A percentile compares a stretch with the other conserved stretches of the same genome.
phyloP scores from a whole-genome alignment of 2,797 vertebrate genomes.

The Alcedo atthis region DNA sequence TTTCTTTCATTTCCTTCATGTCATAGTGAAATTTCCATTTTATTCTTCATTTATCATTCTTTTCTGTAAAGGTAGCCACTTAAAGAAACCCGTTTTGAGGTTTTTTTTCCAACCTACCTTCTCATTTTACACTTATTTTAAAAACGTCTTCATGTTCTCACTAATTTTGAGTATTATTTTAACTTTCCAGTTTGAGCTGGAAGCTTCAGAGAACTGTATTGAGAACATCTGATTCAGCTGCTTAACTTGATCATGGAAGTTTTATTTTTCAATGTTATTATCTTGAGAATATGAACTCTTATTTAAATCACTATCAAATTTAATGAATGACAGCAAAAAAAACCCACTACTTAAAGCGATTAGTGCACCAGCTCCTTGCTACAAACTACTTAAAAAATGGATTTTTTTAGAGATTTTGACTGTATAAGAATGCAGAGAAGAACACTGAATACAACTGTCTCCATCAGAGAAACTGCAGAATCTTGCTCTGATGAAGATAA shows the following conservation, averaged over 20 bases:
- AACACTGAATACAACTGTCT: neutral
- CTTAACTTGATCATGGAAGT: neutral
- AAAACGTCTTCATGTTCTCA: neutral
- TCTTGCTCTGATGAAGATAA: neutral
- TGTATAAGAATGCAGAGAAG: neutral
- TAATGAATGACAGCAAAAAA: neutral
- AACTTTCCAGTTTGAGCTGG: neutral
- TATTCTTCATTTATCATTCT: neutral
- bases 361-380: neutral
- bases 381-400: neutral
- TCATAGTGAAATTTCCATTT: conserved; percentile 3
- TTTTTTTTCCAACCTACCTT: neutral
- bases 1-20: neutral
- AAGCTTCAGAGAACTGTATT: neutral
- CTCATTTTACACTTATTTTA: neutral
- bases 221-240: neutral
- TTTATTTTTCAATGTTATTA: neutral
- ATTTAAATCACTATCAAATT: neutral
- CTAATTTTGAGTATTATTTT: neutral
- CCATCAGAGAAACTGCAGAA: neutral
- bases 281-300: neutral
- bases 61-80: neutral
- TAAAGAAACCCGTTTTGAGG: neutral
- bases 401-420: neutral
- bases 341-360: neutral